Conservation (phyloP, 2,888 invertebrate genomes). For the Leptinotarsa tumamoca region DNA sequence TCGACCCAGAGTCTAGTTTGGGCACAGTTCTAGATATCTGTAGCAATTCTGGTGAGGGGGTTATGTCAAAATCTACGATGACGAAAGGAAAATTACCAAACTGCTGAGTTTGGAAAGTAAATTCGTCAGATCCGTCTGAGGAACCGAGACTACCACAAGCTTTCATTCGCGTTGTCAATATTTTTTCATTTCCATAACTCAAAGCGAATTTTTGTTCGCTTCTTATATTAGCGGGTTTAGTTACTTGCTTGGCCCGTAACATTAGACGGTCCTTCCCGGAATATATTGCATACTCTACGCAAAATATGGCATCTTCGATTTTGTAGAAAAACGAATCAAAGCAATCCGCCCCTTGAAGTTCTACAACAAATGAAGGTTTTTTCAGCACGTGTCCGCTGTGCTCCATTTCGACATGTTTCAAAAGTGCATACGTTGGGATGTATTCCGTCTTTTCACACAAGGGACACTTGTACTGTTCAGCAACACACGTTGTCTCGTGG, state of each 20-base stretch:
- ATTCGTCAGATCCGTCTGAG: too few relatives aligned
- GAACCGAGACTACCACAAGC: constrained; percentile 6
- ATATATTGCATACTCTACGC: constrained; percentile 5
- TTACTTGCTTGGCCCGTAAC: background rate
- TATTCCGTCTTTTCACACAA: constrained; percentile 15
- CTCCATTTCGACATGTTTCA: constrained; percentile 23
- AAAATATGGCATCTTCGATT: constrained; percentile 23
- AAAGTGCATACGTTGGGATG: constrained; percentile 9
- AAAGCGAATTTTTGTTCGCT: constrained; percentile 23
- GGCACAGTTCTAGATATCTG: background rate
- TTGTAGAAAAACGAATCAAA: constrained; percentile 17
- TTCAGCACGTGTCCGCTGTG: constrained; percentile 15
- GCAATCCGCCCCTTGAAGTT: background rate
- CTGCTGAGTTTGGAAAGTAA: too few relatives aligned
- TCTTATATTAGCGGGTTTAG: background rate
- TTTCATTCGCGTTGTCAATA: constrained; percentile 4
- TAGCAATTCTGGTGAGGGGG: background rate
- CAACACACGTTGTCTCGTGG: constrained; percentile 35
- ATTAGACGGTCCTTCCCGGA: background rate
- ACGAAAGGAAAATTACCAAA: background rate
- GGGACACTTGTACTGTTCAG: constrained; percentile 28
- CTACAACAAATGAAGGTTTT: background rate
- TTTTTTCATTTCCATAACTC: background rate
- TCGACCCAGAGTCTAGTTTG: background rate
- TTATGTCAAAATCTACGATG: background rate